Conservation (phyloP, 2,113 vertebrate genomes). For the Nanger granti region DNA sequence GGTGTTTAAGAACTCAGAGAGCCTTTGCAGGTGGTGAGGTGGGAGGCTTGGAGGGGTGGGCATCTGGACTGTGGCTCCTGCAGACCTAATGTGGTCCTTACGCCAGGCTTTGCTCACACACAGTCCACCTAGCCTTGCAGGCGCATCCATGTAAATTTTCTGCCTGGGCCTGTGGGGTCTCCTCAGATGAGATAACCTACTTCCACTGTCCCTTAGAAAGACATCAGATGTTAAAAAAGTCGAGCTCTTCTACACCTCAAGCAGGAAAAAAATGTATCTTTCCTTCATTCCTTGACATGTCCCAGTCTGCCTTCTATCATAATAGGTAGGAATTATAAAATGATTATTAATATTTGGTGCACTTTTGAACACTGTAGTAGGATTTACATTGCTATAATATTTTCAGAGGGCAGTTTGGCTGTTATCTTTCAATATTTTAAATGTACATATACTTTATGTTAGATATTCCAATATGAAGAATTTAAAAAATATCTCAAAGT, state of each 20-base stretch:
- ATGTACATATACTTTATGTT: background rate
- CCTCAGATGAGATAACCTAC: background rate
- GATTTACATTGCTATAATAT: background rate
- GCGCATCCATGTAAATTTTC: background rate
- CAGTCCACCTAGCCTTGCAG: background rate
- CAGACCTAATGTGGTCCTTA: background rate
- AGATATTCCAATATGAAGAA: background rate
- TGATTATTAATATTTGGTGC: background rate
- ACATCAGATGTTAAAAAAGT: background rate
- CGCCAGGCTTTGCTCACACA: rapidly evolving
- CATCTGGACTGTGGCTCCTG: background rate
- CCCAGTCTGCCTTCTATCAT: background rate
- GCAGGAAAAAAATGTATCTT: background rate
- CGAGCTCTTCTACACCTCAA: background rate
- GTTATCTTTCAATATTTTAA: background rate
- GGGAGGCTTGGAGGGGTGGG: background rate
- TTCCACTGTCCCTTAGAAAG: background rate
- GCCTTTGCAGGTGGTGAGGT: background rate
- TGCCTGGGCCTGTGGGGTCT: background rate
- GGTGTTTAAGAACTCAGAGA: background rate
- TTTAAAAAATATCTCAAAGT: background rate
- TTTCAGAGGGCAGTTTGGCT: background rate
- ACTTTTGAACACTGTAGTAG: background rate
- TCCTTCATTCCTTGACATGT: background rate
- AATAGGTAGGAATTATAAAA: background rate